Evolutionary conservation across 2,113 vertebrate species (phyloP).

Genomic region (Nothobranchius furzeri): DNA sequence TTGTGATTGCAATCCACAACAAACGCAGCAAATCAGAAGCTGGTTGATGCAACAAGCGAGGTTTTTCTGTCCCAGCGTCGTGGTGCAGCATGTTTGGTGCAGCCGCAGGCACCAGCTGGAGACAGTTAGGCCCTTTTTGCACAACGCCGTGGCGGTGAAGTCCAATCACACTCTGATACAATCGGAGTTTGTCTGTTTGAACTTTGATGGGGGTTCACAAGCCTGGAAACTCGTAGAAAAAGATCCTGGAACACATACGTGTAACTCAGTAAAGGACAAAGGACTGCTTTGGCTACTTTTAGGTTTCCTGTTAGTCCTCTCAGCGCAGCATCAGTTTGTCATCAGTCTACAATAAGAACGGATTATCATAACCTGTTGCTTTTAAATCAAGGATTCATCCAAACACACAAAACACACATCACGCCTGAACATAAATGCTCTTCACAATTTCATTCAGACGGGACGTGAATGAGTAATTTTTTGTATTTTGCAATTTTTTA

Average conservation of each 20-base stretch:
- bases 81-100: constrained; percentile 29
- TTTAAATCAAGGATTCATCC: no score
- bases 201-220: constrained; percentile 3
- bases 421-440: no score
- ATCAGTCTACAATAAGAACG: no score
- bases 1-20: constrained; percentile 41
- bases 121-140: constrained; percentile 17
- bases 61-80: constrained; percentile 27
- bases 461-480: no score
- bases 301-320: no score
- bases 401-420: no score
- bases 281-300: no score
- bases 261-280: no score
- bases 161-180: background rate
- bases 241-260: background rate
- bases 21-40: constrained; percentile 54
- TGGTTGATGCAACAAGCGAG: constrained; percentile 53
- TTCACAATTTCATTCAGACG: no score
- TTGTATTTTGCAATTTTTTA: no score
- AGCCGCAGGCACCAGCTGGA: constrained; percentile 34
- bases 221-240: background rate
- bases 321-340: no score
- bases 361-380: no score
- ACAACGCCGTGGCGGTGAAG: constrained; percentile 17
- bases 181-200: constrained; percentile 20